phyloP scores from a whole-genome alignment of 2,797 vertebrate genomes.

The Dromococcyx pavoninus region DNA sequence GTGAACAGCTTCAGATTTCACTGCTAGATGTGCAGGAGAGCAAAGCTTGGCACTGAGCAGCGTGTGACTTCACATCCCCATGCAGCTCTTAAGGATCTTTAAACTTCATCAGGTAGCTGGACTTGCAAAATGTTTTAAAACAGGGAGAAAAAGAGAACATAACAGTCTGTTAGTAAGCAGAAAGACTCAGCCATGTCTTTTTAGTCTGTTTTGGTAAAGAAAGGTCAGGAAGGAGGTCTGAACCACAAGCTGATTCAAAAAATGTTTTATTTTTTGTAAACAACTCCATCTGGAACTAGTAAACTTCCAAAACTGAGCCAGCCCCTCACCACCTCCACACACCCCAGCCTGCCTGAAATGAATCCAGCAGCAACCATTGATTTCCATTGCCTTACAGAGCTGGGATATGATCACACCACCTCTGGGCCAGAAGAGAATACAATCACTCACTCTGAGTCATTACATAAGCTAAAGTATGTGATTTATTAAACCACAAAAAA shows the following conservation, averaged over 20 bases:
- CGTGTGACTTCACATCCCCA: conserved; percentile 43
- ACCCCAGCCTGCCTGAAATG: conserved; percentile 56
- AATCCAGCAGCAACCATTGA: conserved; percentile 62
- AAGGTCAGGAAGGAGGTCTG: conserved; percentile 44
- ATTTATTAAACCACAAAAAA: conserved; percentile 76
- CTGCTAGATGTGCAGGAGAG: conserved; percentile 50
- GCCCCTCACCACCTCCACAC: conserved; percentile 47
- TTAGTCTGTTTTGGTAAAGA: conserved; percentile 47
- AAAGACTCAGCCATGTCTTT: conserved; percentile 1
- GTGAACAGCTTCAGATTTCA: conserved; percentile 57
- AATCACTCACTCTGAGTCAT: conserved; percentile 78
- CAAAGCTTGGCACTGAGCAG: conserved; percentile 36
- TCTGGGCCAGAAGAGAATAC: conserved; percentile 69
- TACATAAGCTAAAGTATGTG: conserved; percentile 71
- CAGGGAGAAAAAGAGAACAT: neutral
- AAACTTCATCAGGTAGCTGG: conserved; percentile 55
- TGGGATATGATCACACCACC: conserved; percentile 62
- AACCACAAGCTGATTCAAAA: conserved; percentile 62
- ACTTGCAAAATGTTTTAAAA: conserved; percentile 37
- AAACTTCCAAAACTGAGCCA: conserved; percentile 42
- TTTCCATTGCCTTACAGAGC: conserved; percentile 66
- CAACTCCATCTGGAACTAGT: conserved; percentile 72
- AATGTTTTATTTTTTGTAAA: conserved; percentile 75
- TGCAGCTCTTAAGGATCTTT: conserved; percentile 40
- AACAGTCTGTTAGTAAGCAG: conserved; percentile 12